Evolutionary conservation across 2,888 invertebrate species (phyloP).

Genomic region (Theretra japonica): DNA sequence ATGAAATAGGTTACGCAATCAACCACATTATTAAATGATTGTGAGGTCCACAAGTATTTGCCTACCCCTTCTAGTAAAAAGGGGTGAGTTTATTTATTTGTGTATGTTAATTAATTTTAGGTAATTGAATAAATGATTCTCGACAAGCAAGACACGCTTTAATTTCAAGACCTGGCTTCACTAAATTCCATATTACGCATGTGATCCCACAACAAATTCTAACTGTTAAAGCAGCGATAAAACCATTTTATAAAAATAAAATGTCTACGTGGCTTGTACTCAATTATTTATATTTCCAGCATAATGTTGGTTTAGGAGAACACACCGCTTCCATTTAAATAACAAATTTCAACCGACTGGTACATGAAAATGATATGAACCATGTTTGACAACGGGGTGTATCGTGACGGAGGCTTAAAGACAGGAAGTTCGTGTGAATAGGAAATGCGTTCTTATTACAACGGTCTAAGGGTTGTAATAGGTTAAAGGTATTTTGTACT

Average conservation of each 20-base stretch:
- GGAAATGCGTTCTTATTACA: not conserved
- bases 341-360: constrained; percentile 16
- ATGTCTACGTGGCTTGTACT: not conserved
- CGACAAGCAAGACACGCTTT: no score
- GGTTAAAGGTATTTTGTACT: constrained; percentile 29
- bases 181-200: no score
- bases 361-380: constrained; percentile 11
- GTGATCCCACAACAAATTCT: not conserved
- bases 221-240: not conserved
- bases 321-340: constrained; percentile 22
- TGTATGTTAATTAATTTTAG: no score
- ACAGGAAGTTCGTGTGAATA: not conserved
- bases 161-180: no score
- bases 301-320: constrained; percentile 17
- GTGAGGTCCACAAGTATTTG: no score
- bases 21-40: no score
- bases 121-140: no score
- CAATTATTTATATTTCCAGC: constrained; percentile 18
- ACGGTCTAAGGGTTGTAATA: constrained; percentile 33
- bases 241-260: not conserved
- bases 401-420: constrained; percentile 9
- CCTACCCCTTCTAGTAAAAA: no score
- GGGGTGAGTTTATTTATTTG: no score
- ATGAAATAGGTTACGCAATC: no score
- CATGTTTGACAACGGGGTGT: constrained; percentile 27